Percentiles rank a stretch among this genome's conserved stretches.
Evolutionary conservation across 2,797 vertebrate species (phyloP).

Genomic region (Avahi laniger): DNA sequence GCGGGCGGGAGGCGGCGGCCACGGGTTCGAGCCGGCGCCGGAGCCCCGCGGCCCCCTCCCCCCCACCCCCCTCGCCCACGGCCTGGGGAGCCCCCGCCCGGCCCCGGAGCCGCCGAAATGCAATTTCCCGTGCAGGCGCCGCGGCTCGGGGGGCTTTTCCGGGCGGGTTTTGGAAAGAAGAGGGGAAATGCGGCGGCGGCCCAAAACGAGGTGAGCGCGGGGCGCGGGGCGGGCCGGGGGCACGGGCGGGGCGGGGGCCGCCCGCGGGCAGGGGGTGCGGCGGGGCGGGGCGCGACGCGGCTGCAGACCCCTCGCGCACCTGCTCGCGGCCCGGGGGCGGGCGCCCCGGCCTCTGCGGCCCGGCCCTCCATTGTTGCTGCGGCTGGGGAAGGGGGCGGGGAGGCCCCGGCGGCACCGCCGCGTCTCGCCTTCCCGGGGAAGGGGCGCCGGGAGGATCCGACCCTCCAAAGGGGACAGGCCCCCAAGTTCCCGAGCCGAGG

Average conservation of each 20-base stretch:
- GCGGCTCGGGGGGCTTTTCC: slow-evolving; percentile 53
- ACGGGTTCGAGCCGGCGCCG: slow-evolving; percentile 69
- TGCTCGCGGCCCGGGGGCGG: slow-evolving; percentile 53
- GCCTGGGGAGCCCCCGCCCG: slow-evolving; percentile 35
- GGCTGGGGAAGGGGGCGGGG: slow-evolving; percentile 49
- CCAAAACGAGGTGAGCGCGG: slow-evolving; percentile 68
- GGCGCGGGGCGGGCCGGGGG: neutral
- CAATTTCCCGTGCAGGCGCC: slow-evolving; percentile 62
- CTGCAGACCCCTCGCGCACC: slow-evolving; percentile 62
- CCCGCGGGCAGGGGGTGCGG: neutral
- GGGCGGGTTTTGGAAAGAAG: slow-evolving; percentile 50
- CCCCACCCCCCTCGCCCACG: neutral
- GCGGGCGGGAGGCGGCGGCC: slow-evolving; percentile 56
- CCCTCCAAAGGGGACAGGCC: neutral
- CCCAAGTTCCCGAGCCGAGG: neutral
- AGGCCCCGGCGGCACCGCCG: slow-evolving; percentile 44
- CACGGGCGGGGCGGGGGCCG: neutral
- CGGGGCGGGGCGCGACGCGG: neutral
- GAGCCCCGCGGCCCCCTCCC: slow-evolving; percentile 31
- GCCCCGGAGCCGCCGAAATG: slow-evolving; percentile 31
- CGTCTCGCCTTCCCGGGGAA: neutral
- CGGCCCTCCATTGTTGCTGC: slow-evolving; percentile 71
- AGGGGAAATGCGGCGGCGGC: slow-evolving; percentile 40
- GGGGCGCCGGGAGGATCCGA: neutral
- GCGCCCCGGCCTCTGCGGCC: slow-evolving; percentile 58